Evolutionary conservation across 2,888 invertebrate genomes (phyloP).

Genomic region (Synanthedon formicaeformis): DNA sequence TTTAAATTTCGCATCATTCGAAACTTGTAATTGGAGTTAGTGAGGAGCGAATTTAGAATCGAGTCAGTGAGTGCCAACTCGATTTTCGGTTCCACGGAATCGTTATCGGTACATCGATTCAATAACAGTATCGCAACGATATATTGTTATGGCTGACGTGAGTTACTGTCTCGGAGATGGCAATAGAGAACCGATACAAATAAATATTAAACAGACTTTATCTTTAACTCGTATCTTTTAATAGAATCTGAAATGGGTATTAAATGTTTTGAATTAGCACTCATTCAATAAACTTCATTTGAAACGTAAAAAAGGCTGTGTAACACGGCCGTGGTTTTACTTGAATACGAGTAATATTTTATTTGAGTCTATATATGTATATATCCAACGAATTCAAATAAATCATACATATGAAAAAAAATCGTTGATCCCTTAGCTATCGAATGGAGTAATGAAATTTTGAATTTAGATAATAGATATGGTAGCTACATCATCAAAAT

Average conservation of each 20-base stretch:
- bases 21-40: background rate
- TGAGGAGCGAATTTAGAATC: no score
- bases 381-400: no score
- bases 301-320: no score
- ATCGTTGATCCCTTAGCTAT: no score
- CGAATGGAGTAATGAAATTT: no score
- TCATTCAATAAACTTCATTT: no score
- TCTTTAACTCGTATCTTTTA: conserved; percentile 43
- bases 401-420: no score
- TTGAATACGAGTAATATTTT: no score
- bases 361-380: no score
- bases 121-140: conserved; percentile 57
- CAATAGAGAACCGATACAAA: conserved; percentile 53
- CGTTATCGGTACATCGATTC: conserved; percentile 48
- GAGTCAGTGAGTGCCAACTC: conserved; percentile 9
- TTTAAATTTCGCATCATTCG: background rate
- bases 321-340: no score
- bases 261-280: background rate
- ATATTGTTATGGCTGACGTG: conserved; percentile 61
- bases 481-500: no score
- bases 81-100: conserved; percentile 30
- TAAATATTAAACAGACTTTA: conserved; percentile 52
- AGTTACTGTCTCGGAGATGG: conserved; percentile 58
- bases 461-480: no score
- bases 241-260: background rate